These are phyloP conservation scores for Dichetophora obliterata DNA, from an alignment of 2,888 invertebrate genomes.

Conservation along the genomic window DNA sequence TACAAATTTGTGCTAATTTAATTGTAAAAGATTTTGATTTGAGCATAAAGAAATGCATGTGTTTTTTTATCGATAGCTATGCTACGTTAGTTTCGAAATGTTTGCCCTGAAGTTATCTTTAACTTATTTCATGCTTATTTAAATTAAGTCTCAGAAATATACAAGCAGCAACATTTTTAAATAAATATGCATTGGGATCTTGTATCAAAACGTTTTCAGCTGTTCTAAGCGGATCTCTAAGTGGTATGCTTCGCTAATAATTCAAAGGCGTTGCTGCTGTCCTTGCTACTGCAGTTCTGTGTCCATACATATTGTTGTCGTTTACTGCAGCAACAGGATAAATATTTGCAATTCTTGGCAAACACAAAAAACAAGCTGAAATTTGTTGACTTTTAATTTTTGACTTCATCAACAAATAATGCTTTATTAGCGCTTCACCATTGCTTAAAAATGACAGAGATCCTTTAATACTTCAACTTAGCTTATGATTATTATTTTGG, in stretches of 20 bases:
- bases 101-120: neutral
- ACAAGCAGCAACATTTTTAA: conserved; percentile 38
- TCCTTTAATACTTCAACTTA: neutral
- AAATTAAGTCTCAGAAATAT: conserved; percentile 7
- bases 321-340: too few species aligned
- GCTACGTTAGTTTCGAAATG: too few species aligned
- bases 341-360: too few species aligned
- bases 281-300: neutral
- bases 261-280: conserved; percentile 26
- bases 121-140: neutral
- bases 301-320: too few species aligned
- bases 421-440: neutral
- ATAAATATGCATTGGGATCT: neutral
- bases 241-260: neutral
- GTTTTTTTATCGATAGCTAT: too few species aligned
- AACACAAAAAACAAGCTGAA: neutral
- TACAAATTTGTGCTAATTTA: neutral
- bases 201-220: conserved; percentile 21
- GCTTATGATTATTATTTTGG: neutral
- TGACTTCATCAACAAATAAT: neutral
- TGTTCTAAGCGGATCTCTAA: conserved; percentile 17
- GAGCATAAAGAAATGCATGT: too few species aligned
- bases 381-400: conserved; percentile 23
- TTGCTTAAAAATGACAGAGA: too few species aligned
- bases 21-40: too few species aligned